Evolutionary conservation across 2,888 invertebrate genomes (phyloP).

Genomic region (Drosophila suboccidentalis): DNA sequence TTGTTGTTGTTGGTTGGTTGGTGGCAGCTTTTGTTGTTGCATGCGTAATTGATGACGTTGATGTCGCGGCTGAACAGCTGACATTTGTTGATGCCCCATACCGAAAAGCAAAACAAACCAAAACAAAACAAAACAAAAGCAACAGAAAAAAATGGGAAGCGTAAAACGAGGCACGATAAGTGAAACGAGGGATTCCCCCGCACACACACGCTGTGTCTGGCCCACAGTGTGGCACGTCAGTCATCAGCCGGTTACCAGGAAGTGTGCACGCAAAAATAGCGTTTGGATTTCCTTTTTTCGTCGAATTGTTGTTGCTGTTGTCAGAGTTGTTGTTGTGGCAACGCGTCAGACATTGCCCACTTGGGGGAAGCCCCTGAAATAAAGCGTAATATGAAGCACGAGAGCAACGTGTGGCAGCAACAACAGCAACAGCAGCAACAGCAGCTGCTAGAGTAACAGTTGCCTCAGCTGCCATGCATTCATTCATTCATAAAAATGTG

Average conservation of each 20-base stretch:
- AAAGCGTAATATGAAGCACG: constrained; percentile 55
- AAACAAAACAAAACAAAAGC: not conserved
- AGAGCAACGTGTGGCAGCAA: constrained; percentile 51
- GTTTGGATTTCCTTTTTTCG: constrained; percentile 40
- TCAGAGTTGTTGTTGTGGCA: constrained; percentile 33
- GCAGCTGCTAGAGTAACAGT: constrained; percentile 24
- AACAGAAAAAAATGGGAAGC: constrained; percentile 28
- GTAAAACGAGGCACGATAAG: constrained; percentile 11
- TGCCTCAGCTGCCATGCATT: constrained; percentile 63
- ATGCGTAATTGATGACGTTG: constrained; percentile 73
- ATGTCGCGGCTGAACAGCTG: constrained; percentile 59
- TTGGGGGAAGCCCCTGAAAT: constrained; percentile 54
- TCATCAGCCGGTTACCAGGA: constrained; percentile 17
- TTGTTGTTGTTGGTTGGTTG: constrained; percentile 25
- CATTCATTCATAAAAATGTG: constrained; percentile 80
- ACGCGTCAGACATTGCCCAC: constrained; percentile 56
- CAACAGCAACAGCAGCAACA: not conserved
- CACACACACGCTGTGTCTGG: constrained; percentile 1
- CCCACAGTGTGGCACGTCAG: constrained; percentile 13
- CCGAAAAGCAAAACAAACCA: constrained; percentile 24
- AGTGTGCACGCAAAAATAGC: constrained; percentile 62
- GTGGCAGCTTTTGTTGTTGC: constrained; percentile 53
- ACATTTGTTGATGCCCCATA: constrained; percentile 68
- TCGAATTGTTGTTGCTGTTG: constrained; percentile 4
- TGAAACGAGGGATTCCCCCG: constrained; percentile 7